Evolutionary conservation across 1,140 invertebrate genomes (phyloP), one percentile per base, ranked within the genome.

Genomic region (Brachionus asplanchnoidis): DNA sequence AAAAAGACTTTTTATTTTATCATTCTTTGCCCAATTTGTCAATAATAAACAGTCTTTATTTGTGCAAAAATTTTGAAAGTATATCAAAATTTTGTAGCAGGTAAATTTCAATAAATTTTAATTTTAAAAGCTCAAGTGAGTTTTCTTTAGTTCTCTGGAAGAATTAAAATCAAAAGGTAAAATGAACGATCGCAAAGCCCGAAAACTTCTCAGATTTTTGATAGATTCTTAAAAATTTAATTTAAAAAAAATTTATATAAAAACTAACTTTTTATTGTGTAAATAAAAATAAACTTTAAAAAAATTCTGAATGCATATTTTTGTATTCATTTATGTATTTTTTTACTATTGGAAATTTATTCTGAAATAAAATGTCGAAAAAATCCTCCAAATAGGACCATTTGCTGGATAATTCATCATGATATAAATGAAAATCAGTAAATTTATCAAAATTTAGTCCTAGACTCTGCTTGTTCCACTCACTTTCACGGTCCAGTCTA

Each of bases 101-200:
- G 77, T 65, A 79, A 50, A 40, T 32, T 12, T 46, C 0, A 50
- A 50, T 32, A 26, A 42, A 40, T 46, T 20, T 46, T 44, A 44
- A 46, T 80, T 20, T 28, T 17, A 46, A 36, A 28, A 50, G 36
- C 5, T 53, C 28, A 7, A 44, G 17, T 79, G 0, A 42, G 7
- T 80, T 32, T 56, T 65, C 7, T 32, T 60, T 36, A 80, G 79
- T 28, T 82, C 79, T 11, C 40, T 82, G 60, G 79, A 82, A 44
- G 53, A 82, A 3, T 44, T 82, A 14, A 82, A 82, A 68, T 20
- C 53, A 32, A 82, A 82, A 65, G 79, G 50, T 42, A 82, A 68
- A 66, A 60, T 82, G 79, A 82, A 82, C 17, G 79, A 82, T 82
- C 79, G 79, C 2, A 82, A 82, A 46, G 79, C 79, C 14, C 36